Evolutionary conservation across 2,888 invertebrate genomes (phyloP).

Genomic region (Euzophera pinguis): DNA sequence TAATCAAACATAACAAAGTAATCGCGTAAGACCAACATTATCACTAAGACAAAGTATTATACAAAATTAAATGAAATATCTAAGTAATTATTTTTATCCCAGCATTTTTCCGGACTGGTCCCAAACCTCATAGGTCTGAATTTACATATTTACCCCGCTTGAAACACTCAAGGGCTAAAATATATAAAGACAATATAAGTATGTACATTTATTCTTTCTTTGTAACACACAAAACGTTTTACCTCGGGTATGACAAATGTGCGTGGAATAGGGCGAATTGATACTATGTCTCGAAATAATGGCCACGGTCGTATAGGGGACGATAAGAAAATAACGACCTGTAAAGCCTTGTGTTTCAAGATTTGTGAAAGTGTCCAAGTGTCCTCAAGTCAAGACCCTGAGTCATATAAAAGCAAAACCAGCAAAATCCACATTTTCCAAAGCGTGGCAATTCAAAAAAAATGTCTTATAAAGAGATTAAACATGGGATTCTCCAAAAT

Average conservation of each 20-base stretch:
- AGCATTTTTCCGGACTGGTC: no score
- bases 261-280: neutral
- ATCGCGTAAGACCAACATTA: no score
- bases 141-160: no score
- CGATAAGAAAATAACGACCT: conserved; percentile 10
- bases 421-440: conserved; percentile 22
- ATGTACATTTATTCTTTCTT: no score
- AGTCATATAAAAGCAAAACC: neutral
- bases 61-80: no score
- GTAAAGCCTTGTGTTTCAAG: conserved; percentile 5
- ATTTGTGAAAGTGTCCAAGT: conserved; percentile 17
- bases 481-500: no score
- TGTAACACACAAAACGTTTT: neutral
- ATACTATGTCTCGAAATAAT: conserved; percentile 1
- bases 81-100: no score
- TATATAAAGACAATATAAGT: neutral
- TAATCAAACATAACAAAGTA: no score
- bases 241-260: neutral
- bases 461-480: no score
- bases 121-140: no score
- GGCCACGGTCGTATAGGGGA: conserved; percentile 7
- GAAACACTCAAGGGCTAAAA: no score
- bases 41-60: no score
- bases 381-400: conserved; percentile 17
- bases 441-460: neutral